A percentile compares a stretch with the other conserved stretches of the same genome.
Conservation (phyloP, 2,113 vertebrate species). For the Corapipo altera region DNA sequence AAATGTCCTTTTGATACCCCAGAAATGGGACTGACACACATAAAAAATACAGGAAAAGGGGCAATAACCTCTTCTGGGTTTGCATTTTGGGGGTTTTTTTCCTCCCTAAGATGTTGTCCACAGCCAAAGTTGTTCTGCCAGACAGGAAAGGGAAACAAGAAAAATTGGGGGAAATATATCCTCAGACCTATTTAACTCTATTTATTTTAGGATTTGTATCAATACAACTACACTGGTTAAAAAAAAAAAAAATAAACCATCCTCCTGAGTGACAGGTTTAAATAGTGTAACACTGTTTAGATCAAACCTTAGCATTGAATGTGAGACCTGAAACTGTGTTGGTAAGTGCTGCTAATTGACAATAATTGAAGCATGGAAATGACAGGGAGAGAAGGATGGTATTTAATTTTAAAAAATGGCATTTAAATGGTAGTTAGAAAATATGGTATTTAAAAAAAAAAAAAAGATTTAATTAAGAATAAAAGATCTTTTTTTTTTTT, state of each 20-base stretch:
- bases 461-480: background rate
- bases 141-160: constrained; percentile 31
- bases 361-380: background rate
- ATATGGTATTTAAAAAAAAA: background rate
- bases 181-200: background rate
- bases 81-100: background rate
- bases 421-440: no score
- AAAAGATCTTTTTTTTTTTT: background rate
- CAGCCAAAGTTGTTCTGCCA: background rate
- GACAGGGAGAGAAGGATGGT: background rate
- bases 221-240: background rate
- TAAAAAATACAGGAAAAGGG: background rate
- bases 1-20: background rate
- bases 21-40: background rate
- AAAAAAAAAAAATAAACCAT: constrained; percentile 11
- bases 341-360: background rate
- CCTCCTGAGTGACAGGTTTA: constrained; percentile 21
- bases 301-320: background rate
- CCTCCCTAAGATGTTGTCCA: background rate
- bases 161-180: background rate
- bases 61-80: background rate
- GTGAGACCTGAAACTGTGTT: background rate
- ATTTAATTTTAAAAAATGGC: background rate
- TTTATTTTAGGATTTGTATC: background rate
- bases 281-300: background rate